phyloP scores from a whole-genome alignment of 2,888 invertebrate genomes.

The Ophraella communa region DNA sequence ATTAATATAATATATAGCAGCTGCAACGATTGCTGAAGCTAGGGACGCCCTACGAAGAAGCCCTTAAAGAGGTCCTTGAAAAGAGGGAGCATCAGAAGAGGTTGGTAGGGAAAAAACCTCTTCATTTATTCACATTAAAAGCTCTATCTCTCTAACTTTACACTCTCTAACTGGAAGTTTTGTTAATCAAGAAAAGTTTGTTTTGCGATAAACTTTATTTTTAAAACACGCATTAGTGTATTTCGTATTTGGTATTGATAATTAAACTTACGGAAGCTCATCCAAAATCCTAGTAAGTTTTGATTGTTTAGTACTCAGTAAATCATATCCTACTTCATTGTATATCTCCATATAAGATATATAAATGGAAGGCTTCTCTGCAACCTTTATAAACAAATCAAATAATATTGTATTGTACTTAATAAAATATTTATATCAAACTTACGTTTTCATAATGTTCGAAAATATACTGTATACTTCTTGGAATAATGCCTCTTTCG shows the following conservation, averaged over 20 bases:
- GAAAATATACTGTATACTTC: constrained; percentile 62
- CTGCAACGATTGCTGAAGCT: too few relatives aligned
- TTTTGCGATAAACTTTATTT: too few relatives aligned
- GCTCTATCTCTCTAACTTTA: too few relatives aligned
- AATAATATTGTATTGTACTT: background rate
- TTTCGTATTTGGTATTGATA: background rate
- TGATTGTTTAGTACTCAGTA: constrained; percentile 58
- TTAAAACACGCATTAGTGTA: background rate
- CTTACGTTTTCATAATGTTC: constrained; percentile 55
- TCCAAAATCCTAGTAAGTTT: constrained; percentile 53
- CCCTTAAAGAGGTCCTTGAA: too few relatives aligned
- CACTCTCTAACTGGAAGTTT: too few relatives aligned
- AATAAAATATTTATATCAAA: background rate
- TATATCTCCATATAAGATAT: constrained; percentile 66
- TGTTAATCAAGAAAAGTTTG: too few relatives aligned
- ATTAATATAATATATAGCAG: too few relatives aligned
- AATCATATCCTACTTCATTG: constrained; percentile 64
- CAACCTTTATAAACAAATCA: constrained; percentile 29
- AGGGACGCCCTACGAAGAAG: too few relatives aligned
- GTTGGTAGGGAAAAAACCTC: too few relatives aligned
- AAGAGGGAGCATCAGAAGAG: too few relatives aligned
- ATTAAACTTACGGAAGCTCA: constrained; percentile 61
- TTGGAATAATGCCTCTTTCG: constrained; percentile 63
- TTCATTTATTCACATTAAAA: too few relatives aligned
- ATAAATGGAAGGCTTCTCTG: constrained; percentile 50